Evolutionary conservation across 2,797 vertebrate genomes (phyloP), one percentile per base, ranked within the genome.

Genomic region (Sarcoramphus papa): DNA sequence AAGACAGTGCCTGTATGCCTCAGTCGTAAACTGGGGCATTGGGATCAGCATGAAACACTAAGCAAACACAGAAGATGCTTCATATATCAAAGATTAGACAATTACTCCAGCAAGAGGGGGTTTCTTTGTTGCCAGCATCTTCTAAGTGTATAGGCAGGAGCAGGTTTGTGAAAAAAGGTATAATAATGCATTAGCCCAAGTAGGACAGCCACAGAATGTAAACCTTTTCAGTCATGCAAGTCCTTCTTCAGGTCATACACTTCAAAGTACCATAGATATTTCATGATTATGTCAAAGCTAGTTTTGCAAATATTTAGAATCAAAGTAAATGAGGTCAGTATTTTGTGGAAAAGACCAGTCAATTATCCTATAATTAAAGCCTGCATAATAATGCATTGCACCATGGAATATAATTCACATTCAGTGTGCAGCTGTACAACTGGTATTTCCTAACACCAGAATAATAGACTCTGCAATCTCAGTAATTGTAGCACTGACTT

Each of bases 281-380:
- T 86, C 82, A 81, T 51, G 57, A 93, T 81, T 95, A 47, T 90
- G 57, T 92, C 85, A 95, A 96, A 95, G 68, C 24, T 62, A 68
- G 87, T 90, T 96, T 95, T 95, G 91, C 82, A 96, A 97, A 97
- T 96, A 96, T 97, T 97, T 97, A 90, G 93, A 96, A 90, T 91
- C 91, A 88, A 92, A 95, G 79, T 90, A 97, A 93, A 96, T 97
- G 91, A 97, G 96, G 96, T 94, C 94, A 93, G 90, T 86, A 91
- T 95, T 96, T 92, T 92, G 62, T 93, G 88, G 82, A 93, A 97
- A 95, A 96, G 85, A 93, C 87, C 76, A 86, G 91, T 86, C 93
- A 96, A 86, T 96, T 96, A 96, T 93, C 91, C 90, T 86, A 18
- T 94, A 96, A 96, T 96, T 96, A 95, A 96, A 95, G 84, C 48